A percentile compares a stretch with the other conserved stretches of the same genome.
Evolutionary conservation across 2,888 invertebrate genomes (phyloP).

Genomic region (Hymenopus coronatus): DNA sequence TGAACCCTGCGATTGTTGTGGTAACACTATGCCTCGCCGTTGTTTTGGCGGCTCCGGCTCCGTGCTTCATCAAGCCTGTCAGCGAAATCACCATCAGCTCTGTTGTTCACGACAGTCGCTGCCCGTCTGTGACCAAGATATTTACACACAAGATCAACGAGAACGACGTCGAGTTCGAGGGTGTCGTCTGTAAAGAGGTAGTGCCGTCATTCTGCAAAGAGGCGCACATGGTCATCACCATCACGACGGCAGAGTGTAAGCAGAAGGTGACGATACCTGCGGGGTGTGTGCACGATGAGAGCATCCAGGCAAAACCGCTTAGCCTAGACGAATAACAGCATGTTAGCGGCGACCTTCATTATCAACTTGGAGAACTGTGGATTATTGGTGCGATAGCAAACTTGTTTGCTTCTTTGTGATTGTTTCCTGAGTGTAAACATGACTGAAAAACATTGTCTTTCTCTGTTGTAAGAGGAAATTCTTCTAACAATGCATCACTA

Average conservation of each 20-base stretch:
- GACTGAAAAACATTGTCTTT: no score
- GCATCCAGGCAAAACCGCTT: neutral
- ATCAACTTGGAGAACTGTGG: no score
- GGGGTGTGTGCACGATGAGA: neutral
- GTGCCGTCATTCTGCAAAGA: neutral
- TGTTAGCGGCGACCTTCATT: no score
- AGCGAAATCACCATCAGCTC: neutral
- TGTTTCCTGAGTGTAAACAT: no score
- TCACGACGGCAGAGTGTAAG: neutral
- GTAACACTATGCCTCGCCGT: neutral
- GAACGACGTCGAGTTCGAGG: neutral
- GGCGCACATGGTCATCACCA: neutral
- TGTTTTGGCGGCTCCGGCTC: neutral
- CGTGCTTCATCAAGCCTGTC: neutral
- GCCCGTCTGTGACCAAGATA: neutral
- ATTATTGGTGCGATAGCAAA: no score
- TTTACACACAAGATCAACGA: neutral
- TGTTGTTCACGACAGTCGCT: neutral
- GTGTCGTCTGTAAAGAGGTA: neutral
- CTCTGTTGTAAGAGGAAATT: no score
- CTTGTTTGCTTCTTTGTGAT: no score
- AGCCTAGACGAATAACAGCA: neutral
- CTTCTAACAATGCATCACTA: no score
- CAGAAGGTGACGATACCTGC: neutral
- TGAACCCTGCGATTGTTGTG: neutral